Base-by-base conservation (phyloP, 2,113 vertebrate genomes). In the Mustela lutreola region DNA sequence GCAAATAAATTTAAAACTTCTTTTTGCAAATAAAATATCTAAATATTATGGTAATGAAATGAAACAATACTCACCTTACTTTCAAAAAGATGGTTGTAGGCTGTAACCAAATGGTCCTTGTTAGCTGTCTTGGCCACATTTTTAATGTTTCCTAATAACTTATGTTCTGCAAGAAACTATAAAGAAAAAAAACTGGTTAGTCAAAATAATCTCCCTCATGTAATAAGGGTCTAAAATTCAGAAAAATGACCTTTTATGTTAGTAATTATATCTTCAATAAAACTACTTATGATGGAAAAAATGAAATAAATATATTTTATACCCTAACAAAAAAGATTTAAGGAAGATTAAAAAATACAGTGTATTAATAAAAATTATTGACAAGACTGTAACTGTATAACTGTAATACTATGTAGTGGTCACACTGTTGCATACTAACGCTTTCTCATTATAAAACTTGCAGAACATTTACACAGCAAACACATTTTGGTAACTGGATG, bases 121-220 rank as follows among this genome's bases (percentile, higher is more conserved):
- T 99, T 99, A 36, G 99, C 99, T 0, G 99, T 99, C 98, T 99
- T 99, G 1, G 99, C 99, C 89, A 99, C 99, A 98, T 99, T 99
- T 98, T 99, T 99, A 58, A 99, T 99, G 97, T 99, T 99, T 98
- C 99, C 99, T 95, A 99, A 96, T 96, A 99, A 98, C 88, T 99
- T 99, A 98, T 99, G 99, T 97, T 99, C 99, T 80, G 99, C 99
- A 94, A 99, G 99, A 98, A 99, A 99, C 99, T 99, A 97, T 22
- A 97, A 97, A 65, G 45, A 31, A 95, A 96, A 96, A 65, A 93
- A 18, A 5, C 7, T 86, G 28, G 45, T 96, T 88, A 96, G 70
- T 82, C 60, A 95, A 95, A 81, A 94, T 42, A 89, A 88, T 82
- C 97, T 94, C 31, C 26, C 67, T 92, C 24, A 70, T 22, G 45